phyloP scores from a whole-genome alignment of 2,797 vertebrate genomes.

The Danio choprae region DNA sequence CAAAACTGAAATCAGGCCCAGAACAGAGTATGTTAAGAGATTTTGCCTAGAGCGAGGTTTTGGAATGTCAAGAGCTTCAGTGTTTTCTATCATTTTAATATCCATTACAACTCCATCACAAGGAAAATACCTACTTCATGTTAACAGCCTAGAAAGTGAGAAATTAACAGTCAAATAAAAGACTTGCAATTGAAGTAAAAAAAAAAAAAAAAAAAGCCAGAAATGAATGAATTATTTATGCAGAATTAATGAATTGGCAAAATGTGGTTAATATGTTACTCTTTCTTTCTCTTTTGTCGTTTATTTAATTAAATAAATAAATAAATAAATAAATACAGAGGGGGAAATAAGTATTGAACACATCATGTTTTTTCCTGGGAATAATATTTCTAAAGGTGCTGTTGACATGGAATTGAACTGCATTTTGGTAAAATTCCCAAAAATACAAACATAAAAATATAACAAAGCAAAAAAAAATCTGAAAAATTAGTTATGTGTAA shows the following conservation, averaged over 20 bases:
- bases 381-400: too few species aligned
- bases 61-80: slow-evolving; percentile 16
- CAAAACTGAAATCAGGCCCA: slow-evolving; percentile 1
- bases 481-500: too few species aligned
- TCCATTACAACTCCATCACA: neutral
- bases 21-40: neutral
- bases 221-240: neutral
- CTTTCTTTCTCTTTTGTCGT: too few species aligned
- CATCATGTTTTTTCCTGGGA: too few species aligned
- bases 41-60: slow-evolving; percentile 23
- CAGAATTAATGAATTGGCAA: neutral
- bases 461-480: too few species aligned
- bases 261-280: neutral
- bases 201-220: neutral
- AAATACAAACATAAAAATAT: too few species aligned
- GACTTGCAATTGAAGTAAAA: neutral
- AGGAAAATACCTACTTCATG: neutral
- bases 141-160: neutral
- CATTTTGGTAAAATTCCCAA: too few species aligned
- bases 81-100: neutral
- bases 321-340: too few species aligned
- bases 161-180: neutral
- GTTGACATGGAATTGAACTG: too few species aligned
- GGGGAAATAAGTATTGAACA: too few species aligned
- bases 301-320: too few species aligned